A percentile compares a stretch with the other conserved stretches of the same genome.
phyloP scores from a whole-genome alignment of 2,888 invertebrate species.

The Chymomyza fuscimana region DNA sequence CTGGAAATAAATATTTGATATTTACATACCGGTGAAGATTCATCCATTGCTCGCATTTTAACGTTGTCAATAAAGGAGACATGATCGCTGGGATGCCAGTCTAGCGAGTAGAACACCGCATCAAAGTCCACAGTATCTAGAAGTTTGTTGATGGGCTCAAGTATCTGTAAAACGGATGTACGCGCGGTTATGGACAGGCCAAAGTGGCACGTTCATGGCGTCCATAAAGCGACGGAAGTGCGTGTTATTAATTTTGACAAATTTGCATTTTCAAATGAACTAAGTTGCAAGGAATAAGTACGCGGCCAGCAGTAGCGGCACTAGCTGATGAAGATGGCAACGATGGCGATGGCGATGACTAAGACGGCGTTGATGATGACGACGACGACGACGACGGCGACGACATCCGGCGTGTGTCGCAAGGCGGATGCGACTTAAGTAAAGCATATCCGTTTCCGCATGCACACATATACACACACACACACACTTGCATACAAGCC shows the following conservation, averaged over 20 bases:
- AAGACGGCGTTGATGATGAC: slow-evolving; percentile 1
- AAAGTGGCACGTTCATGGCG: slow-evolving; percentile 34
- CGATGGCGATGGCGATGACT: slow-evolving; percentile 30
- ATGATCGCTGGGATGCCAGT: slow-evolving; percentile 93
- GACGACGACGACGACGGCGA: slow-evolving; percentile 52
- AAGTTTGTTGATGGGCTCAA: slow-evolving; percentile 93
- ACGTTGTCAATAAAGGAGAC: slow-evolving; percentile 98
- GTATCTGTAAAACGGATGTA: slow-evolving; percentile 82
- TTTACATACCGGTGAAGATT: slow-evolving; percentile 84
- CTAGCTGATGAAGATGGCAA: slow-evolving; percentile 54
- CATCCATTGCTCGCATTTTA: slow-evolving; percentile 86
- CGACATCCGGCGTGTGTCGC: slow-evolving; percentile 72
- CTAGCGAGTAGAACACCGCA: slow-evolving; percentile 94
- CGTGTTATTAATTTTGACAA: slow-evolving; percentile 76
- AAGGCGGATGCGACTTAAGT: slow-evolving; percentile 75
- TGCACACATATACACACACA: slow-evolving; percentile 48
- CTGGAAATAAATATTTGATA: slow-evolving; percentile 10
- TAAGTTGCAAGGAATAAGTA: slow-evolving; percentile 53
- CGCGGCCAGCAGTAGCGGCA: slow-evolving; percentile 36
- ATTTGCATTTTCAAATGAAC: slow-evolving; percentile 67
- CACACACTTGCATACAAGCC: slow-evolving; percentile 9
- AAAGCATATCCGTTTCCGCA: slow-evolving; percentile 76
- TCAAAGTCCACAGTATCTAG: slow-evolving; percentile 91
- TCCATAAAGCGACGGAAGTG: slow-evolving; percentile 71
- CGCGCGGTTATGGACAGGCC: slow-evolving; percentile 8